phyloP scores from a whole-genome alignment of 2,113 vertebrate genomes.

The Strix aluco region DNA sequence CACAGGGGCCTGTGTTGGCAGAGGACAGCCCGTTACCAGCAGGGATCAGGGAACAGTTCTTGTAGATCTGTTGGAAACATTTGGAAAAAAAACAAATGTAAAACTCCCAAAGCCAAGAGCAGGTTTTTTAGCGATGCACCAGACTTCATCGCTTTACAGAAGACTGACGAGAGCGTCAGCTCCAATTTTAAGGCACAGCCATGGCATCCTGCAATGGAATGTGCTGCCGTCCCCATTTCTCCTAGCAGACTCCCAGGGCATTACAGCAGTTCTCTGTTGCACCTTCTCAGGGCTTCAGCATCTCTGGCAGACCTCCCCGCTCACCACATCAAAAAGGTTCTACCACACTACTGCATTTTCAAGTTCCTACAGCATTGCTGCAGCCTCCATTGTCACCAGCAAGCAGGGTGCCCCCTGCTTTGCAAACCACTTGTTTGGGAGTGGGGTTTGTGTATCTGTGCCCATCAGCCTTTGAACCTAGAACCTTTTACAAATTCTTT shows the following conservation, averaged over 20 bases:
- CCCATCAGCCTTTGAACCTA: not conserved
- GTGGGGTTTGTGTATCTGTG: not conserved
- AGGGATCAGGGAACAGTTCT: slow-evolving; percentile 82
- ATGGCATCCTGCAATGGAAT: not conserved
- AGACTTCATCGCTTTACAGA: not conserved
- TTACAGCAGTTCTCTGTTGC: accelerated
- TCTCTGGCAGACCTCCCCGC: not conserved
- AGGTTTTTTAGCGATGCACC: accelerated
- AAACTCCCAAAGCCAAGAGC: not conserved
- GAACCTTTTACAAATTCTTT: not conserved
- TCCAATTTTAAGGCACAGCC: not conserved
- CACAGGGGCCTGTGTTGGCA: slow-evolving; percentile 79
- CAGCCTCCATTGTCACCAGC: too few relatives aligned
- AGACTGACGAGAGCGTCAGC: accelerated
- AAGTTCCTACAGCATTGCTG: not conserved
- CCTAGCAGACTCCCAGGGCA: not conserved
- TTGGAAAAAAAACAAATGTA: not conserved
- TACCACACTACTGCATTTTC: accelerated
- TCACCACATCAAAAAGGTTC: accelerated
- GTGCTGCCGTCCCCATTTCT: not conserved
- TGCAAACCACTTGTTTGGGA: slow-evolving; percentile 19
- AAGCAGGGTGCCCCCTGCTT: not conserved
- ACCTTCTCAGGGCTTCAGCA: not conserved
- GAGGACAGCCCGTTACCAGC: not conserved
- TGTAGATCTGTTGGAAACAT: slow-evolving; percentile 75